A percentile compares a stretch with the other conserved stretches of the same genome.
Conservation (phyloP, 1,140 invertebrate species). For the Palaemon carinicauda region DNA sequence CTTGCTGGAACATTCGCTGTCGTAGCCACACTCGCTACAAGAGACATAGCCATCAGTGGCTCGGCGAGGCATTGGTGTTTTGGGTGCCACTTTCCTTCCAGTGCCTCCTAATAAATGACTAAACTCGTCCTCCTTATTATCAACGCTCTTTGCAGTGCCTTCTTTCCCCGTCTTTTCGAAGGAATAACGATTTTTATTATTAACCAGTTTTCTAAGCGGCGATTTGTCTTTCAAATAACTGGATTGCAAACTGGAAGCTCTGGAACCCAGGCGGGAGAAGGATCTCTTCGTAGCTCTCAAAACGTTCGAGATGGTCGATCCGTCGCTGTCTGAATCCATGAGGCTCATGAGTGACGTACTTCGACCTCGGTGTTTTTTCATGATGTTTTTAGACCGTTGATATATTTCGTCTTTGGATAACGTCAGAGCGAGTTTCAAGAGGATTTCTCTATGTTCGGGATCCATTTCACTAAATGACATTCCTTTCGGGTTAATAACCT, state of each 20-base stretch:
- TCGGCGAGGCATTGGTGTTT: conserved; percentile 60
- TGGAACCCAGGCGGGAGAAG: conserved; percentile 60
- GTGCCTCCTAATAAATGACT: not conserved
- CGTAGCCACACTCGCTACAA: conserved; percentile 84
- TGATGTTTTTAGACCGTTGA: conserved; percentile 86
- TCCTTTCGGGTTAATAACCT: conserved; percentile 86
- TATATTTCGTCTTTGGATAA: conserved; percentile 89
- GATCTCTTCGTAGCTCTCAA: conserved; percentile 61
- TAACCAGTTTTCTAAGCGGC: conserved; percentile 49
- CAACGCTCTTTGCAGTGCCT: not conserved
- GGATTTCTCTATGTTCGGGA: conserved; percentile 88
- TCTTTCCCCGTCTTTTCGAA: not conserved
- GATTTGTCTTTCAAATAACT: conserved; percentile 55
- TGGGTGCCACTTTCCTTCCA: conserved; percentile 44
- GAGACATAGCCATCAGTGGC: conserved; percentile 73
- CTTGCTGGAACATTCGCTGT: conserved; percentile 79
- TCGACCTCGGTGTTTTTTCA: conserved; percentile 74
- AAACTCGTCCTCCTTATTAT: conserved; percentile 24
- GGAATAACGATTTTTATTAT: conserved; percentile 14
- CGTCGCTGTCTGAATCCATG: conserved; percentile 68
- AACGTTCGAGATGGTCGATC: conserved; percentile 69
- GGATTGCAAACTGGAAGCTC: conserved; percentile 57
- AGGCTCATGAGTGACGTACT: conserved; percentile 50
- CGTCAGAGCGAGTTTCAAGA: conserved; percentile 84
- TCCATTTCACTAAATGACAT: conserved; percentile 93